Evolutionary conservation across 2,888 invertebrate genomes (phyloP).

Genomic region (Trileptium ribeirensis): DNA sequence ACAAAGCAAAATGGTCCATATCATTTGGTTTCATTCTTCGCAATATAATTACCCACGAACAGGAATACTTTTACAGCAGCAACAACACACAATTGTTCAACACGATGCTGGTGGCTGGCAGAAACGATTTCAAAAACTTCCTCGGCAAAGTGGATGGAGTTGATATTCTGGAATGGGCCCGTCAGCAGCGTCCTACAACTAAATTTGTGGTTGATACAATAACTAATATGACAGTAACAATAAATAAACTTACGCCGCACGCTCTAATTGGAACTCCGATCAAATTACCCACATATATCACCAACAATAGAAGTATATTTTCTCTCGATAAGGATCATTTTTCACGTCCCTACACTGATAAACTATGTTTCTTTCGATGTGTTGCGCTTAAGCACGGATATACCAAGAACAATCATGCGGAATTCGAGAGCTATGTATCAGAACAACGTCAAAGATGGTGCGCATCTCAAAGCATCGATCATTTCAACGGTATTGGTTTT

Average conservation of each 20-base stretch:
- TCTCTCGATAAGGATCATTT: neutral
- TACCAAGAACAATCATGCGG: no score
- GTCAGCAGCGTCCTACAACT: neutral
- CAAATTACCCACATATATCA: neutral
- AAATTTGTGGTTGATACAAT: neutral
- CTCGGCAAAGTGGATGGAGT: neutral
- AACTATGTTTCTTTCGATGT: constrained; percentile 5
- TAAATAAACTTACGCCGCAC: neutral
- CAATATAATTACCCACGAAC: neutral
- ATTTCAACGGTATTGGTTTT: no score
- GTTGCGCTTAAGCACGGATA: neutral
- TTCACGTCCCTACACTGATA: neutral
- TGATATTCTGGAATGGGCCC: neutral
- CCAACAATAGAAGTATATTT: neutral
- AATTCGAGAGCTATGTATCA: no score
- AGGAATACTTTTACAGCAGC: neutral
- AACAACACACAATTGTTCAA: neutral
- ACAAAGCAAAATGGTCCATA: neutral
- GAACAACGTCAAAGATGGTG: no score
- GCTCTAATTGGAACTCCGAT: neutral
- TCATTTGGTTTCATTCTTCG: no score
- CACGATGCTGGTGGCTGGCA: neutral
- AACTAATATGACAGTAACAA: no score
- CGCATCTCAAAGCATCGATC: no score
- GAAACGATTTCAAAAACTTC: neutral